Percentiles rank a stretch among this genome's conserved stretches.
Evolutionary conservation across 35 echinoderm and acorn worm genomes (phyloP).

Genomic region (Strongylocentrotus purpuratus): DNA sequence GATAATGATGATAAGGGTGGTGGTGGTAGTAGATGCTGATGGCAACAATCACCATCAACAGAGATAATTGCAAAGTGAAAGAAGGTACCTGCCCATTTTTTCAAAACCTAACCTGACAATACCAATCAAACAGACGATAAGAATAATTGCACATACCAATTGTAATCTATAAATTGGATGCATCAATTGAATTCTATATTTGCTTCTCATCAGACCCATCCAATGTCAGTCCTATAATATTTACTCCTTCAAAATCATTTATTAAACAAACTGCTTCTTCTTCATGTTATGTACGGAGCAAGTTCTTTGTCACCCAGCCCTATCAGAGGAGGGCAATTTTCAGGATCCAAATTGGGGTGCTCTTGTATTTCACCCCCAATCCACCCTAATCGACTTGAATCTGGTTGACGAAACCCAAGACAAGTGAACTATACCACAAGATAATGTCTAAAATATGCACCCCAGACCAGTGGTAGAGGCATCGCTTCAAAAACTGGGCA

Average conservation of each 20-base stretch:
- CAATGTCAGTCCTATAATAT: neutral
- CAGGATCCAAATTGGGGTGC: neutral
- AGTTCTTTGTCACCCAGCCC: neutral
- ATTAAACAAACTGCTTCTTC: neutral
- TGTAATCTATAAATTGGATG: neutral
- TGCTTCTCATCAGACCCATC: neutral
- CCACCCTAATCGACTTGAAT: slow-evolving; percentile 1
- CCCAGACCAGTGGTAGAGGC: neutral
- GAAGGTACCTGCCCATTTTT: too few relatives aligned
- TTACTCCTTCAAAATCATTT: neutral
- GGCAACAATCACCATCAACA: neutral
- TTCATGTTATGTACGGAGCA: neutral
- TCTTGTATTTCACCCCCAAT: slow-evolving; percentile 17
- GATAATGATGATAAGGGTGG: neutral
- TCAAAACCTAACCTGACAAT: neutral
- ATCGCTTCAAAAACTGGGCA: neutral
- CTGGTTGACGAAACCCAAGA: slow-evolving; percentile 8
- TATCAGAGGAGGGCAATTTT: neutral
- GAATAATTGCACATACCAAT: neutral
- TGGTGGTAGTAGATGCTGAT: neutral
- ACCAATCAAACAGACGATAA: neutral
- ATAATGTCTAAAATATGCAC: slow-evolving; percentile 19
- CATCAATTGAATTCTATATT: neutral
- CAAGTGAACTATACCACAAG: neutral
- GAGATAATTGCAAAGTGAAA: neutral